Conservation (phyloP, 2,113 vertebrate genomes). For the Platysteira castanea region DNA sequence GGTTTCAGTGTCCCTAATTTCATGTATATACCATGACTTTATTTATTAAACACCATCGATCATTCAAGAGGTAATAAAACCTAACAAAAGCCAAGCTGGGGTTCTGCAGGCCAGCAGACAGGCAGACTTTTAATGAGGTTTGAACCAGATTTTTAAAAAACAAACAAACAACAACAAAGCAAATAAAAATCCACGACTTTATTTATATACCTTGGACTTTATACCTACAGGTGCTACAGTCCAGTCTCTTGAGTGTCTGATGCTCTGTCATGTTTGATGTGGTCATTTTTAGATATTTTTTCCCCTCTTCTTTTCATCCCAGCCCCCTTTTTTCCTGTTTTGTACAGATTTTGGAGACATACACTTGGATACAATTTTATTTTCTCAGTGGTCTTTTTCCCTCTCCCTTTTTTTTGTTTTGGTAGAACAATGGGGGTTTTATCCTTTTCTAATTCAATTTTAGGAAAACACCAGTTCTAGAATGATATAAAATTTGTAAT, state of each 20-base stretch:
- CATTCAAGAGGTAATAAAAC: constrained; percentile 24
- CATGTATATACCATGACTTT: constrained; percentile 76
- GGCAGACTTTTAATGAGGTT: not conserved
- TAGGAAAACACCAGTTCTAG: constrained; percentile 46
- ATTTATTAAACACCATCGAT: constrained; percentile 80
- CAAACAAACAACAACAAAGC: not conserved
- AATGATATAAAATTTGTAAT: constrained; percentile 45
- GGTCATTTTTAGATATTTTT: not conserved
- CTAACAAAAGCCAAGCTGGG: constrained; percentile 15
- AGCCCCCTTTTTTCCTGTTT: not conserved
- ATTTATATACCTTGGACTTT: constrained; percentile 32
- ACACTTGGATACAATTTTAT: not conserved
- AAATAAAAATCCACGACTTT: not conserved
- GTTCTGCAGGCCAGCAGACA: not conserved
- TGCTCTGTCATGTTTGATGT: not conserved
- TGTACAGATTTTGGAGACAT: constrained; percentile 40
- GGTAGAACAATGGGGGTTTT: not conserved
- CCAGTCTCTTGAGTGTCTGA: not conserved
- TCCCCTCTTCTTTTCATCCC: not conserved
- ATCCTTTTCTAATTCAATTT: not conserved
- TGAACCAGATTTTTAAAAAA: not conserved
- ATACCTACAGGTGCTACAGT: constrained; percentile 60
- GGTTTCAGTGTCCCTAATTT: constrained; percentile 26
- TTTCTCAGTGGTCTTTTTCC: not conserved
- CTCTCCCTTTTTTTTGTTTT: not conserved